Evolutionary conservation across 2,113 vertebrate species (phyloP).

Genomic region (Phycodurus eques): DNA sequence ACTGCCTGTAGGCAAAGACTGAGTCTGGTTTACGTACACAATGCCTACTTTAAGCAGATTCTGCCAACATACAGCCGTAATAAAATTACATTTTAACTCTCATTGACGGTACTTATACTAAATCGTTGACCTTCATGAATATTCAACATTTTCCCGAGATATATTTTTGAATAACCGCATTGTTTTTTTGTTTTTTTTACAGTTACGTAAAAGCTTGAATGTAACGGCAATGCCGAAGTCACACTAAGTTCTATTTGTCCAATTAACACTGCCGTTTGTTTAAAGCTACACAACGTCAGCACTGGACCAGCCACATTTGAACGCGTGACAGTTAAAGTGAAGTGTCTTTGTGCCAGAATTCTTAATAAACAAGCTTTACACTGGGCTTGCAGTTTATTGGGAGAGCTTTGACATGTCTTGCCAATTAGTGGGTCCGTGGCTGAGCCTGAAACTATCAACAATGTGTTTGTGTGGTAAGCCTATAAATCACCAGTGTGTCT

Average conservation of each 20-base stretch:
- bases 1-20: constrained; percentile 57
- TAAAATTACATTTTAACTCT: constrained; percentile 27
- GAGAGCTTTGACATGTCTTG: constrained; percentile 19
- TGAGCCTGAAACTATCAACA: constrained; percentile 13
- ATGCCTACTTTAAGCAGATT: constrained; percentile 53
- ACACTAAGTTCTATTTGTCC: not conserved
- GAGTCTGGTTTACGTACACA: constrained; percentile 43
- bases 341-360: constrained; percentile 9
- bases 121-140: not conserved
- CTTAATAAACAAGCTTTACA: constrained; percentile 12
- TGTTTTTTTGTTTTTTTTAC: not conserved
- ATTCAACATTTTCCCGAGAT: not conserved
- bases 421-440: constrained; percentile 3
- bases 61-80: constrained; percentile 21
- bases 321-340: constrained; percentile 12
- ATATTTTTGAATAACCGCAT: not conserved
- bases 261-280: not conserved
- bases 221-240: not conserved
- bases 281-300: not conserved
- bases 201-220: not conserved
- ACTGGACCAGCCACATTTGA: not conserved
- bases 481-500: constrained; percentile 9
- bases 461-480: constrained; percentile 21
- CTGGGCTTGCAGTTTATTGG: not conserved
- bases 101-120: constrained; percentile 1